Evolutionary conservation across 2,888 invertebrate species (phyloP).

Genomic region (Clivina fossor): DNA sequence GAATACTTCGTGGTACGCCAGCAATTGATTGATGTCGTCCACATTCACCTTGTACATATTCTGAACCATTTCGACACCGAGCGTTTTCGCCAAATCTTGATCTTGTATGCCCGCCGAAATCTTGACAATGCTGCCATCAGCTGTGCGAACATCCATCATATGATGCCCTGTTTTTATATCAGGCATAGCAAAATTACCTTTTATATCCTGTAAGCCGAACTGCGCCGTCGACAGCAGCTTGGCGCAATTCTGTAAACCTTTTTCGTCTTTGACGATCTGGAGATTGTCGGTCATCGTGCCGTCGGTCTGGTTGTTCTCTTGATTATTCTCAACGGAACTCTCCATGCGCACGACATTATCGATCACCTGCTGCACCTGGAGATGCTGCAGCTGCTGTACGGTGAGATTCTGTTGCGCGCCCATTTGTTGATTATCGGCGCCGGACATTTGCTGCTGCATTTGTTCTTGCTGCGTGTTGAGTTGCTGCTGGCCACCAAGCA

Average conservation of each 20-base stretch:
- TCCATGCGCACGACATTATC: conserved; percentile 52
- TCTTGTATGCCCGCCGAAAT: conserved; percentile 66
- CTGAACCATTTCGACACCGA: conserved; percentile 72
- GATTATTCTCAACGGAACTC: conserved; percentile 48
- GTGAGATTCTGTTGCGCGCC: conserved; percentile 56
- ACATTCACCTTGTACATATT: conserved; percentile 79
- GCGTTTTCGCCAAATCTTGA: conserved; percentile 62
- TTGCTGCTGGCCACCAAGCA: conserved; percentile 44
- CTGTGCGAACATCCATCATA: conserved; percentile 64
- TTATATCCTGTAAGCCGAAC: conserved; percentile 51
- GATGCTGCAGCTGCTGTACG: conserved; percentile 62
- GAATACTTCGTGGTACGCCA: conserved; percentile 85
- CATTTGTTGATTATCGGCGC: conserved; percentile 55
- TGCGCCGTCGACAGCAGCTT: conserved; percentile 51
- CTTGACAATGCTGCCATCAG: conserved; percentile 74
- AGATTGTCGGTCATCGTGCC: conserved; percentile 42
- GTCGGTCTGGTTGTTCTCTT: conserved; percentile 45
- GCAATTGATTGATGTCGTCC: conserved; percentile 79
- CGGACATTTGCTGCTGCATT: conserved; percentile 48
- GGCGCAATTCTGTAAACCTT: conserved; percentile 58
- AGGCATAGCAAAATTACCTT: conserved; percentile 55
- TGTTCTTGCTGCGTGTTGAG: conserved; percentile 52
- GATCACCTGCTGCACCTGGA: conserved; percentile 63
- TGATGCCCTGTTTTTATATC: conserved; percentile 56
- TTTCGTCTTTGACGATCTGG: conserved; percentile 63